Percentiles rank a stretch among this genome's conserved stretches.
These are phyloP conservation scores for Lamprotornis superbus DNA, from an alignment of 2,113 vertebrate species.

Conservation along the genomic window DNA sequence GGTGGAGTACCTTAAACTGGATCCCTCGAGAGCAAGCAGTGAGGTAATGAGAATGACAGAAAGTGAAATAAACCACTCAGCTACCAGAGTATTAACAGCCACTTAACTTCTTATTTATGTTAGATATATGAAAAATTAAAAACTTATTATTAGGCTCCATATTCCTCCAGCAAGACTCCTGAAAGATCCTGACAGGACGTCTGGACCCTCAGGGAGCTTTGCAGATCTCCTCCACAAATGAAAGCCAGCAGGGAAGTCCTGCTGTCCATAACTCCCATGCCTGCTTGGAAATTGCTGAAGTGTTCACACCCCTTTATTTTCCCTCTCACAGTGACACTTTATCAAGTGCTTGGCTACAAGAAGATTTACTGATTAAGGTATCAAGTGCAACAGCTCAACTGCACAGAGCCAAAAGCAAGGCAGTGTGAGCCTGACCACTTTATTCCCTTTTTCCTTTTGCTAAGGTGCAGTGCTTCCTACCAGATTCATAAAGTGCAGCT, in stretches of 20 bases:
- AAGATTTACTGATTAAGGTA: background rate
- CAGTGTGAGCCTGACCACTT: background rate
- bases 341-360: background rate
- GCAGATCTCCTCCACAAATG: background rate
- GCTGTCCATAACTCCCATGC: background rate
- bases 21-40: rapidly evolving
- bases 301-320: background rate
- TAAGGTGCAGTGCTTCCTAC: background rate
- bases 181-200: background rate
- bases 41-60: background rate
- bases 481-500: background rate
- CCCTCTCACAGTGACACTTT: background rate
- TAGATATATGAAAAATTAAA: background rate
- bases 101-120: background rate
- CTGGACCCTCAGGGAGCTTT: background rate
- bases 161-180: background rate
- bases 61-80: background rate
- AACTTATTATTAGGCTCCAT: background rate
- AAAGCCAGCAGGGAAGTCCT: background rate
- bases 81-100: background rate
- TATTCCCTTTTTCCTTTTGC: background rate
- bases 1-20: background rate
- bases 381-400: background rate
- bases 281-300: background rate
- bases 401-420: background rate